Evolutionary conservation across 1,140 invertebrate species (phyloP).

Genomic region (Platyscapa corneri): DNA sequence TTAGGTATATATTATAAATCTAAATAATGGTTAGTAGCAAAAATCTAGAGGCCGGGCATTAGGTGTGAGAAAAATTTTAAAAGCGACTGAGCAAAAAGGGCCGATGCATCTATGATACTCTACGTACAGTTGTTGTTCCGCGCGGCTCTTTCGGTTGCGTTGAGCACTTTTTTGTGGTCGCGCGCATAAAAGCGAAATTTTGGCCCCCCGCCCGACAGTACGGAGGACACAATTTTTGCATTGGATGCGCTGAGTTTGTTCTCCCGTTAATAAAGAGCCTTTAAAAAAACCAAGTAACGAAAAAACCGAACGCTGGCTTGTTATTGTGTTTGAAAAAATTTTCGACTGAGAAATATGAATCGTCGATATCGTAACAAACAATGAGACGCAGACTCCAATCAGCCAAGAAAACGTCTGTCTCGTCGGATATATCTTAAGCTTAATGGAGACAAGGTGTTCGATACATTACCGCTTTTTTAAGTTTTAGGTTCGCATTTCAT

Average conservation of each 20-base stretch:
- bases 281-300: slow-evolving; percentile 30
- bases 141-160: slow-evolving; percentile 9
- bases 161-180: slow-evolving; percentile 42
- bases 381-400: slow-evolving; percentile 51
- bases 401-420: slow-evolving; percentile 50
- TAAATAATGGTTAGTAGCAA: slow-evolving; percentile 62
- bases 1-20: slow-evolving; percentile 59
- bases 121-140: slow-evolving; percentile 48
- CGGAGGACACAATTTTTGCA: slow-evolving; percentile 40
- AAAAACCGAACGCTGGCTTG: slow-evolving; percentile 49
- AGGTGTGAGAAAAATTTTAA: slow-evolving; percentile 54
- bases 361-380: slow-evolving; percentile 52
- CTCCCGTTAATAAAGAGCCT: slow-evolving; percentile 36
- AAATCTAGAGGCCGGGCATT: slow-evolving; percentile 66
- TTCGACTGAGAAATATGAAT: slow-evolving; percentile 54
- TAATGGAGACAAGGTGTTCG: slow-evolving; percentile 53
- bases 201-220: slow-evolving; percentile 40
- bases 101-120: slow-evolving; percentile 44
- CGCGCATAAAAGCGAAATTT: slow-evolving; percentile 39
- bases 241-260: slow-evolving; percentile 40
- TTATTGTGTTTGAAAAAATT: slow-evolving; percentile 52
- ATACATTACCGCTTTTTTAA: slow-evolving; percentile 54
- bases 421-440: slow-evolving; percentile 53
- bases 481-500: slow-evolving; percentile 47
- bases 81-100: slow-evolving; percentile 41